Evolutionary conservation across 1,140 invertebrate species (phyloP), one percentile per base, ranked within the genome.

Genomic region (Phthorimaea operculella): DNA sequence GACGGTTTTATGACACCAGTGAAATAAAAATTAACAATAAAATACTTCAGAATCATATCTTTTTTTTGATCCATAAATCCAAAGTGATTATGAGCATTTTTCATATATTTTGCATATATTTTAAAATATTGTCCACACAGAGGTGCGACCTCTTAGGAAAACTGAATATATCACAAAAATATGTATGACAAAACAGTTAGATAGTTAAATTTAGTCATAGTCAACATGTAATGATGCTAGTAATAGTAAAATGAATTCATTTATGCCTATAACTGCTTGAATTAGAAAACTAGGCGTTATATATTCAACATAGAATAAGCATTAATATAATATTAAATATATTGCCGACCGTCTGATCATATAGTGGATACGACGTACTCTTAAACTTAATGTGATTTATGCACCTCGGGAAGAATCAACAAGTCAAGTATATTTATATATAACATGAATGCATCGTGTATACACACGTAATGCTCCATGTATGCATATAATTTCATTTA

Each of bases 171-270:
- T 70, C 63, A 66, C 63, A 60, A 64, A 66, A 62, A 55, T 51
- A 55, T 63, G 58, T 72, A 66, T 55, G 63, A 67, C 60, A 67
- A 66, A 67, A 52, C 39, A 63, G n/a, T 54, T 79, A 79, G 76
- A 75, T 79, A 79, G 76, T 58, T 61, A 74, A 79, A 75, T 76
- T 68, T 79, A 79, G 72, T 55, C 61, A 56, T 78, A 78, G 67
- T 68, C 62, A 57, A 63, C n/a, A 66, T 74, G 68, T 67, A 66
- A 68, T 61, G 51, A 52, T 34, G 64, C 68, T 76, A 71, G 70
- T 56, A 63, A 62, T 66, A 64, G 62, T 64, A 62, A 55, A 66
- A 65, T 52, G 55, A 63, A 60, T 69, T 69, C 51, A 63, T 73
- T 74, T 64, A 65, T 53, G 76, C 74, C 76, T 79, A 72, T 72